Base-by-base conservation (phyloP, 2,888 invertebrate species). In the Rotaria socialis region DNA sequence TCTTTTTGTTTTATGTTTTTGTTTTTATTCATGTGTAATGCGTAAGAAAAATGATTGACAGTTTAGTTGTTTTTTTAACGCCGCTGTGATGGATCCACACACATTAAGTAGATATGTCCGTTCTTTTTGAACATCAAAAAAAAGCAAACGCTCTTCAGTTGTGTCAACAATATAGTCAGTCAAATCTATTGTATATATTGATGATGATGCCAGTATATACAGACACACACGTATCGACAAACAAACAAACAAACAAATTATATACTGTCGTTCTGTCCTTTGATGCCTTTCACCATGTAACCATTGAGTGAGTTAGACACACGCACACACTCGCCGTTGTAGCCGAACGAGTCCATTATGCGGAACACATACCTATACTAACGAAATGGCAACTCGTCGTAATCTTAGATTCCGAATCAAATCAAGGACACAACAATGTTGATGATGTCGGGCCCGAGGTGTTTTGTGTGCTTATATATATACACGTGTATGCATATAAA, bases 41-140 rank as follows among this genome's bases (percentile, higher is more conserved):
- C 35, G 67, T 67, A 67, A 67, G 27, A 35, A 16, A 67, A 35
- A 19, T 67, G 67, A 67, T 67, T 67, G 67, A 67, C 67, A 67
- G 67, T 67, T 67, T 67, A 67, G 67, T 67, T 67, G 67, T 67
- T 67, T 67, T 67, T 41, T 67, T 67, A 67, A 67, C 35, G 35
- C 35, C 35, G 35, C 67, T 67, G 27, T 67, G 67, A 67, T 67
- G 67, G 4, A 67, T 67, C 35, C 35, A 67, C 4, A 67, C 67
- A 41, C 27, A 67, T 67, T 67, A 67, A 67, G 35, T 67, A 41
- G 67, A 67, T 35, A 24, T 67, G 67, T 67, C 67, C 67, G 35
- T 67, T 67, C 35, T 35, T 67, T 67, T 67, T 67, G 67, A 67
- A 67, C 67, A 67, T 67, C 67, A 67, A 67, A 67, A 67, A 67